phyloP scores from a whole-genome alignment of 2,888 invertebrate genomes.

The Epinotia brunnichana region DNA sequence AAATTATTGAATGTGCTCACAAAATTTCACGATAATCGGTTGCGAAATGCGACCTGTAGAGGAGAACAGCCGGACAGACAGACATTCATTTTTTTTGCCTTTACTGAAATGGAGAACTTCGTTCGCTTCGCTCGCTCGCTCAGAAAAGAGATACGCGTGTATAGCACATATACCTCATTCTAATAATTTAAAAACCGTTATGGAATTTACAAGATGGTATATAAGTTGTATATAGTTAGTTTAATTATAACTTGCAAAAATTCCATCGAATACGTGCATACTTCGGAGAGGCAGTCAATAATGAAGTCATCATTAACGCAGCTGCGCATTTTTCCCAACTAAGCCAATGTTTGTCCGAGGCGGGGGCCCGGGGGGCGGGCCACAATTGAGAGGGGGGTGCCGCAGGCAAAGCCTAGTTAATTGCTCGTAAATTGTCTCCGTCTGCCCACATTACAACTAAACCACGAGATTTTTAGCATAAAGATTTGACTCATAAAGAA shows the following conservation, averaged over 20 bases:
- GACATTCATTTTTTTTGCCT: too few relatives aligned
- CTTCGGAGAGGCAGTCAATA: conserved; percentile 11
- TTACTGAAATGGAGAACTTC: too few relatives aligned
- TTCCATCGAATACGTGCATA: not conserved
- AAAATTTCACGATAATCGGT: too few relatives aligned
- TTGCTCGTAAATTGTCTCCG: conserved; percentile 39
- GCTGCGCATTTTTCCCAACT: conserved; percentile 37
- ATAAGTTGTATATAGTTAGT: not conserved
- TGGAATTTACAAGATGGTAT: not conserved
- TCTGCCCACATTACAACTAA: conserved; percentile 30
- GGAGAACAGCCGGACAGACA: too few relatives aligned
- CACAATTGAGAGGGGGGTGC: conserved; percentile 2
- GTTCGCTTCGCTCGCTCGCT: too few relatives aligned
- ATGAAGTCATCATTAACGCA: conserved; percentile 39
- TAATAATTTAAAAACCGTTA: not conserved
- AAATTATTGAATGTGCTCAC: too few relatives aligned
- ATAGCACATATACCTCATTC: not conserved
- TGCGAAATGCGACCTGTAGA: too few relatives aligned
- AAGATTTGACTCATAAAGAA: not conserved
- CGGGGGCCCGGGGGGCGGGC: conserved; percentile 15
- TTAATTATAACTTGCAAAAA: not conserved
- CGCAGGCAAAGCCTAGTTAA: conserved; percentile 37
- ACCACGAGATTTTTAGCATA: conserved; percentile 20
- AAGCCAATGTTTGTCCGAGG: conserved; percentile 39
- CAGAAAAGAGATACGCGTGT: too few relatives aligned